phyloP scores from a whole-genome alignment of 23 tunicate genomes.

The Phallusia fumigata region DNA sequence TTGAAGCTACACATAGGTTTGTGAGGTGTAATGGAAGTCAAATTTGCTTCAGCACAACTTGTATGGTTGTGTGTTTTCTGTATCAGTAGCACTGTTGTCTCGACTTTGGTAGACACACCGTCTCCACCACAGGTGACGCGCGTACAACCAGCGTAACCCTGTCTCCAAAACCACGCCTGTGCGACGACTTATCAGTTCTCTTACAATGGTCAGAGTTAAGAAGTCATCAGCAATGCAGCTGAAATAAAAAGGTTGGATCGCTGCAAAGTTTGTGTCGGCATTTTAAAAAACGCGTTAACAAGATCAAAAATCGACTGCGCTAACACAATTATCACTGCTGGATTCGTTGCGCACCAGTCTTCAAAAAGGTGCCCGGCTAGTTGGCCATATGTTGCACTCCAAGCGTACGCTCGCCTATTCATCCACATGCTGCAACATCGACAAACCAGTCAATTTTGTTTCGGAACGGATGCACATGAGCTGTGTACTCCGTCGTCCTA shows the following conservation, averaged over 20 bases:
- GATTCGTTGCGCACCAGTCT: background rate
- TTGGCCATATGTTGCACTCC: background rate
- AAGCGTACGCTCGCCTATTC: background rate
- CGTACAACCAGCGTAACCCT: background rate
- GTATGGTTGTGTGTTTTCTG: background rate
- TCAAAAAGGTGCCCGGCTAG: background rate
- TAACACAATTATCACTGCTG: background rate
- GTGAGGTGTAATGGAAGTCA: background rate
- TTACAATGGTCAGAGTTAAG: too few relatives aligned
- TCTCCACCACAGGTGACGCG: background rate
- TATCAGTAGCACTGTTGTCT: background rate
- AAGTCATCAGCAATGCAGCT: too few relatives aligned
- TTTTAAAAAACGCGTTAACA: too few relatives aligned
- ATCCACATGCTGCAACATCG: background rate
- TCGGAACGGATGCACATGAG: slow-evolving; percentile 8
- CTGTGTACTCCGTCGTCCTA: background rate
- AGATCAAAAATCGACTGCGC: background rate
- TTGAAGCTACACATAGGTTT: too few relatives aligned
- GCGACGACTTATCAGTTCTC: too few relatives aligned
- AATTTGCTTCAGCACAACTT: background rate
- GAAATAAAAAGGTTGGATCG: too few relatives aligned
- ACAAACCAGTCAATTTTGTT: slow-evolving; percentile 1
- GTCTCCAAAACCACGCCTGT: background rate
- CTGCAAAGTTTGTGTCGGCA: too few relatives aligned
- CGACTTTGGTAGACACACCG: background rate